Evolutionary conservation across 2,797 vertebrate species (phyloP).

Genomic region (Pipistrellus kuhlii): DNA sequence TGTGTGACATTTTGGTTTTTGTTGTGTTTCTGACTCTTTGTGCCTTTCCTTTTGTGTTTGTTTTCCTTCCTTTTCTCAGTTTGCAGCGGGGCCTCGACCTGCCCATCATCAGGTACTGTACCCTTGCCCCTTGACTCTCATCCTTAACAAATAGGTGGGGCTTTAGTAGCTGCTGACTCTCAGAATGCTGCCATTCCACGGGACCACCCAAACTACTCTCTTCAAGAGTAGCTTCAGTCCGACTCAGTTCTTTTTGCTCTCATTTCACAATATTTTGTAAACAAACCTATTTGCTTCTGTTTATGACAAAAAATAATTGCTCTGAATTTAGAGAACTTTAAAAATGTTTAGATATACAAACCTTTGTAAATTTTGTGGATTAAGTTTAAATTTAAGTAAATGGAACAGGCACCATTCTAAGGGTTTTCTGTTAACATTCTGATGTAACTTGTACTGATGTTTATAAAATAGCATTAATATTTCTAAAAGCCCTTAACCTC

Average conservation of each 20-base stretch:
- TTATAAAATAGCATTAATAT: constrained; percentile 37
- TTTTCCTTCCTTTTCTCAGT: constrained; percentile 93
- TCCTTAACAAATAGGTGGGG: constrained; percentile 81
- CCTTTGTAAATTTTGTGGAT: neutral
- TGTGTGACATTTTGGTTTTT: constrained; percentile 87
- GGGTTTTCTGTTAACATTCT: constrained; percentile 66
- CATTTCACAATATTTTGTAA: constrained; percentile 42
- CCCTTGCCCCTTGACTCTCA: constrained; percentile 85
- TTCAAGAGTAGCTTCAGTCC: constrained; percentile 58
- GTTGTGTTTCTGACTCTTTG: constrained; percentile 90
- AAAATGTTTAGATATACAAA: constrained; percentile 5
- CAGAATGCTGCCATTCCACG: constrained; percentile 67
- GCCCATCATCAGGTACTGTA: constrained; percentile 99
- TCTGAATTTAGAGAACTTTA: neutral
- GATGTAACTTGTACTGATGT: constrained; percentile 14
- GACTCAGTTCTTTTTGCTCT: neutral
- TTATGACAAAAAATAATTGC: constrained; percentile 44
- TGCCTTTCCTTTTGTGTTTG: constrained; percentile 94
- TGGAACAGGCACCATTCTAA: constrained; percentile 76
- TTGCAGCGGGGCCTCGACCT: constrained; percentile 98
- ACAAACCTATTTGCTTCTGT: constrained; percentile 10
- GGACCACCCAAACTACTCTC: constrained; percentile 34
- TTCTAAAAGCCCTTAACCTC: constrained; percentile 36
- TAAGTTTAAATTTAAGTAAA: neutral
- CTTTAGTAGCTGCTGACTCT: constrained; percentile 79